phyloP scores from a whole-genome alignment of 2,797 vertebrate species.

The Anguilla megastoma region DNA sequence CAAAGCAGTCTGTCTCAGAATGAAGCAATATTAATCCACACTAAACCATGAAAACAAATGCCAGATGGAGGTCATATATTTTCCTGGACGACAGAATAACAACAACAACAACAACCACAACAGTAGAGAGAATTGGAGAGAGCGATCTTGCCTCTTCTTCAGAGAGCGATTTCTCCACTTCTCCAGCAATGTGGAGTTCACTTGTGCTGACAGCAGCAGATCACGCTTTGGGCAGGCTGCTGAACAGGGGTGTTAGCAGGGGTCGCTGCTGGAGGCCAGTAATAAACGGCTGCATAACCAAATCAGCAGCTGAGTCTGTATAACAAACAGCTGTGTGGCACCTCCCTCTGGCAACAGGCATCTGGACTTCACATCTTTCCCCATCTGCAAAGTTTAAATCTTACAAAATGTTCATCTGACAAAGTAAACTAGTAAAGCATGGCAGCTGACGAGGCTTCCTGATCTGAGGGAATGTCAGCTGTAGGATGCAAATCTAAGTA shows the following conservation, averaged over 20 bases:
- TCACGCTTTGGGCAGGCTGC: background rate
- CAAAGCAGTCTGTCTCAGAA: constrained; percentile 3
- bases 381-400: background rate
- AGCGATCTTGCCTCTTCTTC: background rate
- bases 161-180: background rate
- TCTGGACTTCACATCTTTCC: background rate
- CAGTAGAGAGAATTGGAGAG: background rate
- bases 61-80: background rate
- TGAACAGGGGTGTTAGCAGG: background rate
- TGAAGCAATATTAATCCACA: background rate
- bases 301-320: background rate
- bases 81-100: background rate
- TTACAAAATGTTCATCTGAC: background rate
- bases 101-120: background rate
- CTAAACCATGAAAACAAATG: background rate
- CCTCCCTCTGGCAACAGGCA: background rate
- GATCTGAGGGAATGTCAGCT: background rate
- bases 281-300: background rate
- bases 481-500: background rate
- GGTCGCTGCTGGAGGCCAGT: background rate
- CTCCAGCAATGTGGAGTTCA: background rate
- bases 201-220: background rate
- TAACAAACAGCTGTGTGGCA: background rate
- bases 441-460: background rate
- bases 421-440: background rate